phyloP scores from a whole-genome alignment of 2,888 invertebrate species.

The Napeogenes sylphis region DNA sequence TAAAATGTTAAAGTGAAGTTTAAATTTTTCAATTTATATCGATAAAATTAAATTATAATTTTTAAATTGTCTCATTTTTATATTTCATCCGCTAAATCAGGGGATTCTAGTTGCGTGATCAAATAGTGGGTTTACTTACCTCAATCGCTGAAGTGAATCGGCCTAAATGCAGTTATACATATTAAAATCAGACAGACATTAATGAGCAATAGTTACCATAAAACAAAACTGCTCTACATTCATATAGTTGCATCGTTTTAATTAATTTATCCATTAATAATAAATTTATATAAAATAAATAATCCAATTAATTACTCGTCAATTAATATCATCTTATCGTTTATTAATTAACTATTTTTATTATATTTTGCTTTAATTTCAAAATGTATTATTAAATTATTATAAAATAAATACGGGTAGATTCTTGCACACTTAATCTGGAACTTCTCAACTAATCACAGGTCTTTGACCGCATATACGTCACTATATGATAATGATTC shows the following conservation, averaged over 20 bases:
- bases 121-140: slow-evolving; percentile 34
- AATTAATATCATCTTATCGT: neutral
- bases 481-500: slow-evolving; percentile 25
- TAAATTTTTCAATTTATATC: too few relatives aligned
- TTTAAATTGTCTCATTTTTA: neutral
- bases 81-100: slow-evolving; percentile 15
- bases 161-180: slow-evolving; percentile 39
- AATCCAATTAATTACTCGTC: neutral
- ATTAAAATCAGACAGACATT: slow-evolving; percentile 30
- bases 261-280: slow-evolving; percentile 4
- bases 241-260: slow-evolving; percentile 18
- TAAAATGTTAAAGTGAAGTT: too few relatives aligned
- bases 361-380: too few relatives aligned
- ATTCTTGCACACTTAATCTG: slow-evolving; percentile 12
- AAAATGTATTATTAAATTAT: too few relatives aligned
- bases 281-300: neutral
- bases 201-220: slow-evolving; percentile 33
- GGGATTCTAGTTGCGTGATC: slow-evolving; percentile 32
- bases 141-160: slow-evolving; percentile 34
- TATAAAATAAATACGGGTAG: too few relatives aligned
- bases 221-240: slow-evolving; percentile 31
- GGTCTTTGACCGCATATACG: slow-evolving; percentile 25
- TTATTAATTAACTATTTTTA: neutral
- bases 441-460: slow-evolving; percentile 21
- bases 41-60: too few relatives aligned